Evolutionary conservation across 2,113 vertebrate species (phyloP), one percentile per base, ranked within the genome.

Genomic region (Hucho hucho): DNA sequence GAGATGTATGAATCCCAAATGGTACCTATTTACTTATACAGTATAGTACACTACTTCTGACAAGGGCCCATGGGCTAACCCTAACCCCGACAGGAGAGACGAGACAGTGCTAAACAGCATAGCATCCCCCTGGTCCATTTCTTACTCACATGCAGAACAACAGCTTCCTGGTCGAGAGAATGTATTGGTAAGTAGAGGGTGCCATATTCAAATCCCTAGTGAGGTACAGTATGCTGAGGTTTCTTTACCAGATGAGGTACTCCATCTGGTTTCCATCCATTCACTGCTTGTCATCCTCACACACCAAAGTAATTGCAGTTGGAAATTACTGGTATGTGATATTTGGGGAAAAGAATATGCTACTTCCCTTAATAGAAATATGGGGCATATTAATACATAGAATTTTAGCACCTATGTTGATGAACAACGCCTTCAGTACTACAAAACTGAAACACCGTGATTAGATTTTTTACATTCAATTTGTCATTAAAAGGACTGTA

Each of bases 121-220:
- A 66, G 53, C 43, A 28, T 70, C n/a, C 72, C 37, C 43, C 56
- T 6, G 64, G 20, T 75, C 65, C 28, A 69, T 46, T 43, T 18
- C 26, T 58, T 4, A 56, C n/a, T 37, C 73, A 58, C 14, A 66
- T 75, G 64, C 28, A 69, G 20, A 49, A 13, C 37, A 64, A 5
- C 7, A 49, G 72, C 61, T 64, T 73, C 56, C 72, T 64, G 24
- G 43, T 29, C 22, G 61, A 24, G 63, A 47, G 6, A 64, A 64
- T 47, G 72, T 26, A 22, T 69, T 26, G 24, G 46, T 11, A 47
- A 47, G 7, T 37, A 64, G 43, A 59, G 63, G 6, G n/a, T 1
- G 2, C 18, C 65, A n/a, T 16, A 18, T 26, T 59, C 61, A 76
- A 53, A 25, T 18, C 22, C 65, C 29, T 9, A 32, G 59, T 32